Base-by-base conservation (phyloP, 1,140 invertebrate species). In the Drosophila pachea region DNA sequence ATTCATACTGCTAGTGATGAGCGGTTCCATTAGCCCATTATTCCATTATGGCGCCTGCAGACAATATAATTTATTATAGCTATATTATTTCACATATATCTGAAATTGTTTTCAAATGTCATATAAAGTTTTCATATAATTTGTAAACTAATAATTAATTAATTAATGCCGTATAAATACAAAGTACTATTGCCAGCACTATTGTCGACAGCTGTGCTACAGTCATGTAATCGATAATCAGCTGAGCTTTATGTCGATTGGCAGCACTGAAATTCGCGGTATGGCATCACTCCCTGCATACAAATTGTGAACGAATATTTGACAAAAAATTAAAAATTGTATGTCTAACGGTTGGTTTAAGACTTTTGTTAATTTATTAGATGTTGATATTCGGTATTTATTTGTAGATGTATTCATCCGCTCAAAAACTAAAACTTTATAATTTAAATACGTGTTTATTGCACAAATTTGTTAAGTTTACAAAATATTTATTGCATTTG, bases 361-460 rank as follows among this genome's bases (percentile, higher is more conserved):
- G 3, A 22, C 22, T 22, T 22, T 22, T 22, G 22, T 3, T 22
- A 22, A 22, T 3, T 22, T 22, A 22, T 22, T 22, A 22, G 1
- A 22, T 22, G 3, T 22, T 22, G 1, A 22, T 22, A 22, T 22
- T 22, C 1, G 3, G 22, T 22, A 22, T 22, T 22, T 2, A 22
- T 22, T 22, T 22, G 22, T 22, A 2, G 22, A 22, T 22, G 22
- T 22, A 22, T 22, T 1, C 22, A 22, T 22, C 1, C 22, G n/a
- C 3, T 58, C 43, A 14, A 61, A 38, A 38, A 38, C 8, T 22
- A 22, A 43, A 43, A 9, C 9, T n/a, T 42, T 32, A 78, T 50
- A 53, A 74, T 67, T 68, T 52, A 77, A 82, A 65, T 71, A 82
- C 60, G 65, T 62, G 64, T 69, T 62, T 78, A 83, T 68, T 82